Percentiles rank a stretch among this genome's conserved stretches.
phyloP scores from a whole-genome alignment of 2,888 invertebrate species.

The Rhagonycha lutea region DNA sequence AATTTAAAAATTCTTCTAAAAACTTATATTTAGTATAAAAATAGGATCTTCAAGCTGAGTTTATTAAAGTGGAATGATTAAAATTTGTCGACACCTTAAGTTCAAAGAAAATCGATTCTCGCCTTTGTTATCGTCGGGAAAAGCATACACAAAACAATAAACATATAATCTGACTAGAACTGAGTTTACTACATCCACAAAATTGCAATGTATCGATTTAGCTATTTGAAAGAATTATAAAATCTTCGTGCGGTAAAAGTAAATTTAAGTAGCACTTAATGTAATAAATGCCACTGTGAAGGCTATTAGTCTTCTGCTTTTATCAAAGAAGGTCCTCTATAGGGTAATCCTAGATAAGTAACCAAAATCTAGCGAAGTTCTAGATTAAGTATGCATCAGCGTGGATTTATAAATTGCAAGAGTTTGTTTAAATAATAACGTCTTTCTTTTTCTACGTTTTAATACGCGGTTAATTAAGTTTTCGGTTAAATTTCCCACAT shows the following conservation, averaged over 20 bases:
- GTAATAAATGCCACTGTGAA: background rate
- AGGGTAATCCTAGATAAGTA: conserved; percentile 4
- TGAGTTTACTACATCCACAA: background rate
- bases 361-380: background rate
- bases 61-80: background rate
- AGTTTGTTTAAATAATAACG: background rate
- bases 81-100: background rate
- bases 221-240: background rate
- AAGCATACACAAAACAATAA: background rate
- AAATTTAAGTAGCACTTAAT: background rate
- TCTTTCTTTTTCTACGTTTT: background rate
- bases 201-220: background rate
- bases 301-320: conserved; percentile 2
- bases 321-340: background rate
- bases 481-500: background rate
- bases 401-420: background rate
- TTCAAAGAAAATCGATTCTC: background rate
- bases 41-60: background rate
- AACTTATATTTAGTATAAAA: no score
- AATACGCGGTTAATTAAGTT: background rate
- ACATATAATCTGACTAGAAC: background rate
- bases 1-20: no score
- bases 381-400: conserved; percentile 2
- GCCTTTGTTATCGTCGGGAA: background rate
- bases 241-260: background rate